These are phyloP conservation scores for Mesocentrotus franciscanus DNA, from an alignment of 53 echinoderm and acorn worm species.

Conservation along the genomic window DNA sequence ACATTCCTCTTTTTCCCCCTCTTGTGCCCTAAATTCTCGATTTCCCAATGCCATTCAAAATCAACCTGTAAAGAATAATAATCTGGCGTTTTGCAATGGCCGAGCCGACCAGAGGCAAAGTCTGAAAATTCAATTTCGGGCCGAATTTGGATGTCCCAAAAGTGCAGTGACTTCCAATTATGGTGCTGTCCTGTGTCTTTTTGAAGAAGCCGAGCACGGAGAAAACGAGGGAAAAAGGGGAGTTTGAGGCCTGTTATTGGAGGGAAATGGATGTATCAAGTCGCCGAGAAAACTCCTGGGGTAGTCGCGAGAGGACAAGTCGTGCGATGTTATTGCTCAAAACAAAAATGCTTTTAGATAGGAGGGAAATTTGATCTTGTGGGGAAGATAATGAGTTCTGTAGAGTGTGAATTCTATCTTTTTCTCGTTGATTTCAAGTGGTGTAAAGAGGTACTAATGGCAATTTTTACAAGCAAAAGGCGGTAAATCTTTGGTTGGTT, in stretches of 20 bases:
- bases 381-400: neutral
- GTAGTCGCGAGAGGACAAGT: neutral
- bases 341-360: conserved; percentile 46
- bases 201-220: conserved; percentile 43
- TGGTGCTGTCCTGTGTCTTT: neutral
- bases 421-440: neutral
- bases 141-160: conserved; percentile 33
- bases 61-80: conserved; percentile 35
- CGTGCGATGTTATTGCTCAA: conserved; percentile 2
- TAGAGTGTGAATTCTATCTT: neutral
- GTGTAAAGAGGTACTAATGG: neutral
- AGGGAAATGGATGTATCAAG: conserved; percentile 54
- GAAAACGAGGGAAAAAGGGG: neutral
- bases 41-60: conserved; percentile 50
- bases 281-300: neutral
- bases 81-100: conserved; percentile 38
- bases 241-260: conserved; percentile 43
- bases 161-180: conserved; percentile 57
- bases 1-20: neutral
- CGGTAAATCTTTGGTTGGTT: neutral
- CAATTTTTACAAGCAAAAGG: neutral
- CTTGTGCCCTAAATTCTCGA: neutral
- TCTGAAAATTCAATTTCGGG: conserved; percentile 49
- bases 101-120: neutral
- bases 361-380: conserved; percentile 34